A percentile compares a stretch with the other conserved stretches of the same genome.
Conservation (phyloP, 64 coral and sea anemone genomes). For the Dendrophyllia cribrosa region DNA sequence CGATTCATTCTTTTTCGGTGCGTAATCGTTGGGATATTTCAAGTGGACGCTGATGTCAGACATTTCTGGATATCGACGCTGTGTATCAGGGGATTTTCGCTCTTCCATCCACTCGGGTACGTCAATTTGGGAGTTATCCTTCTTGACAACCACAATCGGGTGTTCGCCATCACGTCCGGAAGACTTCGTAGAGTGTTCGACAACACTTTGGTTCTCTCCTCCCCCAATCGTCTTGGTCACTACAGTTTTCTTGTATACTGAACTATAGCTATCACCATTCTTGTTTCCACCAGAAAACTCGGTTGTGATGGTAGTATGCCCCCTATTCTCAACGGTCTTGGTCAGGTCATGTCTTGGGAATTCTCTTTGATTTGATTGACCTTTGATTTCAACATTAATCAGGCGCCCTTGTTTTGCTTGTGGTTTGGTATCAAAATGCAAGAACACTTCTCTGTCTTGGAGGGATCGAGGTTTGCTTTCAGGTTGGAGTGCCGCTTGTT, state of each 20-base stretch:
- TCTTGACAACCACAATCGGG: constrained; percentile 32
- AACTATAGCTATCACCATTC: neutral
- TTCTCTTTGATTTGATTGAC: neutral
- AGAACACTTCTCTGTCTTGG: neutral
- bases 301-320: neutral
- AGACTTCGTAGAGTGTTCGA: constrained; percentile 28
- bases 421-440: neutral
- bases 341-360: neutral
- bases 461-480: neutral
- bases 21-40: constrained; percentile 11
- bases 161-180: neutral
- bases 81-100: neutral
- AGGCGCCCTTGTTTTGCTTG: neutral
- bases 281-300: neutral
- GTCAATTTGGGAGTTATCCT: neutral
- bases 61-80: neutral
- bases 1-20: neutral
- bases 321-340: neutral
- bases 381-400: neutral
- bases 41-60: constrained; percentile 13
- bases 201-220: constrained; percentile 2
- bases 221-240: constrained; percentile 27
- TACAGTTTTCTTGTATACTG: constrained; percentile 11
- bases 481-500: neutral
- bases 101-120: constrained; percentile 38